A percentile compares a stretch with the other conserved stretches of the same genome.
Evolutionary conservation across 1,140 invertebrate species (phyloP).

Genomic region (Drosophila chauvacae): DNA sequence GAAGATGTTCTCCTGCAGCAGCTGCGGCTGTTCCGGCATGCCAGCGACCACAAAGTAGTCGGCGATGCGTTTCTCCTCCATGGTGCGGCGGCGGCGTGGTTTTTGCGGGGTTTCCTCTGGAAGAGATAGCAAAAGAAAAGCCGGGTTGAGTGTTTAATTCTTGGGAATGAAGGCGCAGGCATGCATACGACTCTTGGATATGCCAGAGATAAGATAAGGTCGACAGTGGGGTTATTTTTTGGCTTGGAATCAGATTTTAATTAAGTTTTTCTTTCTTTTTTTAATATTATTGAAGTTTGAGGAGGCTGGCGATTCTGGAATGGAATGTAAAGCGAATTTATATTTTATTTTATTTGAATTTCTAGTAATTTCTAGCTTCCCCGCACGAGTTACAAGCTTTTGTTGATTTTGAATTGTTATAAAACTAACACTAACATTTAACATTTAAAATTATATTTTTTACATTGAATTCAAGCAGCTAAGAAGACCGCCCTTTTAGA

Average conservation of each 20-base stretch:
- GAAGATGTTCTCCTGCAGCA: slow-evolving; percentile 92
- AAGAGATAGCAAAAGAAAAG: slow-evolving; percentile 21
- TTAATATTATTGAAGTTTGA: slow-evolving; percentile 1
- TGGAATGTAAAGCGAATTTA: too few relatives aligned
- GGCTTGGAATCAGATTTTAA: slow-evolving; percentile 13
- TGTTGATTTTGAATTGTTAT: not conserved
- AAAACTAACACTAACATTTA: not conserved
- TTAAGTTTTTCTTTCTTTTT: slow-evolving; percentile 2
- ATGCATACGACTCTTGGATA: slow-evolving; percentile 7
- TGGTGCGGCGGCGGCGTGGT: slow-evolving; percentile 82
- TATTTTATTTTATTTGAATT: not conserved
- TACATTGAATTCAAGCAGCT: not conserved
- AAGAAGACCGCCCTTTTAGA: not conserved
- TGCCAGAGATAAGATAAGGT: slow-evolving; percentile 31
- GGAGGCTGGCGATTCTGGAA: slow-evolving; percentile 8
- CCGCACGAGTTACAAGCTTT: not conserved
- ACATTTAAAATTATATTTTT: not conserved
- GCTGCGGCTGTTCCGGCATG: slow-evolving; percentile 91
- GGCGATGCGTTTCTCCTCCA: slow-evolving; percentile 93
- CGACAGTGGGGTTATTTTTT: not conserved
- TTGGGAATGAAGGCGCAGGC: not conserved
- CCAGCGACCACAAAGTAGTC: slow-evolving; percentile 99
- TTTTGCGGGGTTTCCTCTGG: not conserved
- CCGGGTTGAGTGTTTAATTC: slow-evolving; percentile 32
- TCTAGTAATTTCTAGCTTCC: not conserved